phyloP scores from a whole-genome alignment of 2,888 invertebrate genomes.

The Coronaproctus castanopsis region DNA sequence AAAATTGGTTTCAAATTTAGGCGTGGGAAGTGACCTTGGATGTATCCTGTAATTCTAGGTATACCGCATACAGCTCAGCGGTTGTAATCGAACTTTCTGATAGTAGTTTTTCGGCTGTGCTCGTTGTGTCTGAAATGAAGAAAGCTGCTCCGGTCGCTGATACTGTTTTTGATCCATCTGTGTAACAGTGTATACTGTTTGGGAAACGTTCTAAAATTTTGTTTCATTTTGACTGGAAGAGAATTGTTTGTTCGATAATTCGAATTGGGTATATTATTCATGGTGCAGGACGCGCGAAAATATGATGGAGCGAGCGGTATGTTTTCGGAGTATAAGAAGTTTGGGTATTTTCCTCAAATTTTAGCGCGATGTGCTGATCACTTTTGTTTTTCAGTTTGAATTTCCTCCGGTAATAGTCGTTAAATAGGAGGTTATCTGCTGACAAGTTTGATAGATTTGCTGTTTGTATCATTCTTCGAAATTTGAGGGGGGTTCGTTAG shows the following conservation, averaged over 20 bases:
- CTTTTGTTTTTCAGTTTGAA: not conserved
- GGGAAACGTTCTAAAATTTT: not conserved
- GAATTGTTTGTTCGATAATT: not conserved
- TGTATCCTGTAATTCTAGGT: not conserved
- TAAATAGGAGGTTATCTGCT: not conserved
- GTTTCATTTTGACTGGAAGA: not conserved
- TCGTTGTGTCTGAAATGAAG: not conserved
- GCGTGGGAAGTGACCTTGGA: too few species aligned
- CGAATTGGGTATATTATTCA: not conserved
- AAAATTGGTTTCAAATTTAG: too few species aligned
- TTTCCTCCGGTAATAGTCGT: not conserved
- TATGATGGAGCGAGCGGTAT: not conserved
- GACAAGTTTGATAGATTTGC: not conserved
- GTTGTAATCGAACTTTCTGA: not conserved
- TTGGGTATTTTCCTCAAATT: not conserved
- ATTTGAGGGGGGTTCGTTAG: not conserved
- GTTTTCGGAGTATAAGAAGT: not conserved
- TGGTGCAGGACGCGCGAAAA: not conserved
- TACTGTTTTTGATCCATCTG: not conserved
- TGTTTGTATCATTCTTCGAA: not conserved
- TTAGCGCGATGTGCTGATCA: not conserved
- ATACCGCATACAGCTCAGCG: not conserved
- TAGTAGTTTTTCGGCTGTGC: not conserved
- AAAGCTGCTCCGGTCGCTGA: not conserved
- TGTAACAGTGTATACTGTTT: not conserved